Evolutionary conservation across 1,140 invertebrate genomes (phyloP).

Genomic region (Dryas iulia): DNA sequence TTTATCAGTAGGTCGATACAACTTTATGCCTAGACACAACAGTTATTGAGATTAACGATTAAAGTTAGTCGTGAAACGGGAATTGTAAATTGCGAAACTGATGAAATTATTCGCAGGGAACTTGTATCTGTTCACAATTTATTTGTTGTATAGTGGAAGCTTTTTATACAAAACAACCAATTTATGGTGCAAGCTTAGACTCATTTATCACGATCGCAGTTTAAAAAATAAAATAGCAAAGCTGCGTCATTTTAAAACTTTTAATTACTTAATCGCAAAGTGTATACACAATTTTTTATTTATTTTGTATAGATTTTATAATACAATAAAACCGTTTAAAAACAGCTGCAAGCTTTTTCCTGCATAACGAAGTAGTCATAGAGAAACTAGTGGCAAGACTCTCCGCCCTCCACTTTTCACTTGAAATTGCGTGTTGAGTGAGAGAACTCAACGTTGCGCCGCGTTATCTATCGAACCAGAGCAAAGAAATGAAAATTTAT

Average conservation of each 20-base stretch:
- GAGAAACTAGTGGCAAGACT: no score
- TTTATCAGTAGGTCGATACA: neutral
- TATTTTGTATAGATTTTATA: no score
- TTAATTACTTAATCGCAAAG: neutral
- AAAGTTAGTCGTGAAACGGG: conserved; percentile 4
- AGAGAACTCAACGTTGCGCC: no score
- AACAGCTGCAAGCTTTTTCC: no score
- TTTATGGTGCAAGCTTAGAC: conserved; percentile 1
- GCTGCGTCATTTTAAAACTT: neutral
- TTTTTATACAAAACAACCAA: conserved; percentile 4
- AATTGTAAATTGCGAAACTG: conserved; percentile 9
- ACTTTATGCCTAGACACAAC: neutral
- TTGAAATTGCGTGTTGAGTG: no score
- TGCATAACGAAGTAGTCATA: no score
- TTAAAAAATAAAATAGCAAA: neutral
- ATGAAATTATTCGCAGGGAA: neutral
- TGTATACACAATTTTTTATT: neutral
- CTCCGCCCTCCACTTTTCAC: no score
- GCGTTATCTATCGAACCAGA: no score
- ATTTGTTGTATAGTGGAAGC: neutral
- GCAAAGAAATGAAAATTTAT: no score
- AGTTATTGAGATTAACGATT: neutral
- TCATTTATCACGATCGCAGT: neutral
- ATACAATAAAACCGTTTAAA: no score
- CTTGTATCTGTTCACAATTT: neutral